Evolutionary conservation across 2,888 invertebrate genomes (phyloP).

Genomic region (Entomobrya proxima): DNA sequence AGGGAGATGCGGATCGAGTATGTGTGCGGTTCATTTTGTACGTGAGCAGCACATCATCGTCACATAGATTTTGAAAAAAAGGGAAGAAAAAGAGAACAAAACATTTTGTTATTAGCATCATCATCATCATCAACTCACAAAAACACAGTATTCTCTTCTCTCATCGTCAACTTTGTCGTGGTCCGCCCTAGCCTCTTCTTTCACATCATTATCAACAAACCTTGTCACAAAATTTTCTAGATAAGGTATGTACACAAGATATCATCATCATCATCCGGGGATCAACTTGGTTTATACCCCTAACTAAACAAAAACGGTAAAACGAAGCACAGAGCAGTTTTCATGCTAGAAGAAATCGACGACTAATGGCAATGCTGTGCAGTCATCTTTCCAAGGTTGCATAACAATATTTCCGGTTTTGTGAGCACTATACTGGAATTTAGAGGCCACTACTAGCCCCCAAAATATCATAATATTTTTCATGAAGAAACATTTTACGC

Average conservation of each 20-base stretch:
- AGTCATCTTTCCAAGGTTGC: slow-evolving; percentile 28
- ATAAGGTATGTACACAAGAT: neutral
- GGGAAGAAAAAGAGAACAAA: slow-evolving; percentile 40
- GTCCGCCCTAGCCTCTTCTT: neutral
- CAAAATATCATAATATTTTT: no score
- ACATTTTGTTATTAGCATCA: slow-evolving; percentile 52
- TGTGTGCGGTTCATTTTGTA: neutral
- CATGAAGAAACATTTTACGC: no score
- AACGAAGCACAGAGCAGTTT: neutral
- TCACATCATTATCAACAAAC: neutral
- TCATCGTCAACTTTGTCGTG: neutral
- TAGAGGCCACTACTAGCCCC: no score
- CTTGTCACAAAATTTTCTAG: neutral
- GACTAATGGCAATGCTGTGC: neutral
- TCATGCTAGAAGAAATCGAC: neutral
- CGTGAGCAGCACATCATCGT: neutral
- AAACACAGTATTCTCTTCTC: neutral
- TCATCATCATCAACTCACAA: neutral
- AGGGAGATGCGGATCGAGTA: neutral
- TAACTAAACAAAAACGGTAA: neutral
- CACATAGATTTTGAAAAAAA: slow-evolving; percentile 30
- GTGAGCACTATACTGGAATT: neutral
- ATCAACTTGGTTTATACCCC: neutral
- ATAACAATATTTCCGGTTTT: slow-evolving; percentile 12
- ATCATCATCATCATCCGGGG: neutral